Evolutionary conservation across 2,113 vertebrate genomes (phyloP).

Genomic region (Elephantulus edwardii): DNA sequence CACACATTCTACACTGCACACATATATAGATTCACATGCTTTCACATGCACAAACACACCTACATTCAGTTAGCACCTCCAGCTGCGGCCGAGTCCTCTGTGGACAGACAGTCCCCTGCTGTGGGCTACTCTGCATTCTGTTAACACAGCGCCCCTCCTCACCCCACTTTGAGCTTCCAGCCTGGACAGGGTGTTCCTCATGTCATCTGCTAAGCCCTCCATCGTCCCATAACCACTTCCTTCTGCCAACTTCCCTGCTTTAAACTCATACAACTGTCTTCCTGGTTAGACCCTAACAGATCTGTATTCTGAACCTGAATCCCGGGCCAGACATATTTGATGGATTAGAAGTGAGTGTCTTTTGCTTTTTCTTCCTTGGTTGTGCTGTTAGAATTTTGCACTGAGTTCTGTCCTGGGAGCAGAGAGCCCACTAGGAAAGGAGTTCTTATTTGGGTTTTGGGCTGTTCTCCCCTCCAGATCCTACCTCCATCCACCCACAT

Average conservation of each 20-base stretch:
- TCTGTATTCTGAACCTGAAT: background rate
- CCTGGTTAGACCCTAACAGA: background rate
- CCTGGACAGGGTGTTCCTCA: too few relatives aligned
- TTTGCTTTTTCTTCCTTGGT: background rate
- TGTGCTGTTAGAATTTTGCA: background rate
- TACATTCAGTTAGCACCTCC: background rate
- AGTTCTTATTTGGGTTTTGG: background rate
- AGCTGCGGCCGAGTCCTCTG: background rate
- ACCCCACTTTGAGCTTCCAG: background rate
- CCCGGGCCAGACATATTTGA: too few relatives aligned
- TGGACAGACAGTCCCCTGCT: background rate
- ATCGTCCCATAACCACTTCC: background rate
- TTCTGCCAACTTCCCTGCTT: background rate
- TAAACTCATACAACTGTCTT: background rate
- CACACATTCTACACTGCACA: too few relatives aligned
- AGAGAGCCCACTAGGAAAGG: background rate
- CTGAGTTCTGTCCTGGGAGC: background rate
- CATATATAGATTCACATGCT: too few relatives aligned
- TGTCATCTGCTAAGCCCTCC: too few relatives aligned
- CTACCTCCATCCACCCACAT: too few relatives aligned
- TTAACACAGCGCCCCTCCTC: background rate
- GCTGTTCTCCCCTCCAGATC: background rate
- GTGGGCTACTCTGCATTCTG: background rate
- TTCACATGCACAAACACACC: too few relatives aligned
- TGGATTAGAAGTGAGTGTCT: rapidly evolving